These are phyloP conservation scores for Crypturellus undulatus DNA, from an alignment of 2,113 vertebrate genomes.

Conservation along the genomic window DNA sequence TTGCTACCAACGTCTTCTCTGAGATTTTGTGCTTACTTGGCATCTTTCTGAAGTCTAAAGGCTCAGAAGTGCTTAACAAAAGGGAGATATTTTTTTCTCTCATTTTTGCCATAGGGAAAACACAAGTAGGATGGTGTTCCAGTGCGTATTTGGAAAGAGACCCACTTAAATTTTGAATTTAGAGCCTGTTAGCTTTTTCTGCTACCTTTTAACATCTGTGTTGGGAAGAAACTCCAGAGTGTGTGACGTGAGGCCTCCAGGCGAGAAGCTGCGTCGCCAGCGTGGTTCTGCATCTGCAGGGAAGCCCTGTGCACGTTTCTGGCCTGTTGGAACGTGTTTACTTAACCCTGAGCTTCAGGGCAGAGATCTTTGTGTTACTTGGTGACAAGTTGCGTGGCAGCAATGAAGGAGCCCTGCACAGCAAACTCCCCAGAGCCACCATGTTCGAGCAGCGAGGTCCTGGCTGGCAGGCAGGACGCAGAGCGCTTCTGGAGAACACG, in stretches of 20 bases:
- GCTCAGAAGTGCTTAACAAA: background rate
- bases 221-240: background rate
- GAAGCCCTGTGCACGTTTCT: background rate
- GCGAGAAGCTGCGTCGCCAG: background rate
- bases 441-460: background rate
- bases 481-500: background rate
- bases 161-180: background rate
- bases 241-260: background rate
- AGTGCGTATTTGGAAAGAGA: background rate
- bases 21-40: background rate
- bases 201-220: background rate
- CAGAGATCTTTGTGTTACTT: background rate
- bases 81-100: background rate
- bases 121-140: background rate
- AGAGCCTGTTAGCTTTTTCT: no score
- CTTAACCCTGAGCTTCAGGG: background rate
- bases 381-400: background rate
- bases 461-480: accelerated
- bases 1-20: background rate
- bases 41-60: background rate
- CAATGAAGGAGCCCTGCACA: accelerated
- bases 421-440: accelerated
- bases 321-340: background rate
- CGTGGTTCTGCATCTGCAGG: accelerated
- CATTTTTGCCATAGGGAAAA: background rate